Conservation (phyloP, 2,797 vertebrate genomes). For the Darevskia nairensis region DNA sequence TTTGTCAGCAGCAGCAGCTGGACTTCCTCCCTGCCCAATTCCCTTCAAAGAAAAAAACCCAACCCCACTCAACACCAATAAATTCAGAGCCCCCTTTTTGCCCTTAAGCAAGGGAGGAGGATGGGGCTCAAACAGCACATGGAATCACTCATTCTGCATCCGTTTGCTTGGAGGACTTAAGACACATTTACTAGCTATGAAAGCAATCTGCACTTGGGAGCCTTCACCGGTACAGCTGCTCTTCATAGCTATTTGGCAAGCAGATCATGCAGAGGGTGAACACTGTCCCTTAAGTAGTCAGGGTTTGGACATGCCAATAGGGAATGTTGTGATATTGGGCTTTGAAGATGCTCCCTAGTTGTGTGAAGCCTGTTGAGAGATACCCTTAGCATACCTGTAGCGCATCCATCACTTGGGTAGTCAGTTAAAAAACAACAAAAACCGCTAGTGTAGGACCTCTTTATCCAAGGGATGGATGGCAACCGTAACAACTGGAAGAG, state of each 20-base stretch:
- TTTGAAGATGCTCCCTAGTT: neutral
- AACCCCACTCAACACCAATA: conserved; percentile 41
- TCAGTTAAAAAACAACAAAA: neutral
- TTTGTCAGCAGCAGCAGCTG: conserved; percentile 3
- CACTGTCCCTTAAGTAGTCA: conserved; percentile 35
- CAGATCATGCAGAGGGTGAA: neutral
- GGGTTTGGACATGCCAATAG: neutral
- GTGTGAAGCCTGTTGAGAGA: neutral
- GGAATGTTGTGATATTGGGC: neutral
- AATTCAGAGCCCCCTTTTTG: conserved; percentile 24
- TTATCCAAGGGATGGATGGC: neutral
- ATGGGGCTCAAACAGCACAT: conserved; percentile 16
- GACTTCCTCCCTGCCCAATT: conserved; percentile 18
- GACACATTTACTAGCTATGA: neutral
- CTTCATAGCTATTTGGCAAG: conserved; percentile 9
- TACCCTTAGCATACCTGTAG: neutral
- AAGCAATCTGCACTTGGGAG: conserved; percentile 6
- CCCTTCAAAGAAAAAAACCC: neutral
- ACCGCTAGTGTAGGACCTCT: neutral
- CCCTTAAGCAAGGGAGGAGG: conserved; percentile 29
- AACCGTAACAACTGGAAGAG: neutral
- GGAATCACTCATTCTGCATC: conserved; percentile 3
- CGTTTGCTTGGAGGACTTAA: conserved; percentile 37
- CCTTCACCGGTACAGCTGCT: neutral
- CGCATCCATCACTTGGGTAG: neutral